Conservation (phyloP, 1,140 invertebrate species). For the Drosophila lacteicornis region DNA sequence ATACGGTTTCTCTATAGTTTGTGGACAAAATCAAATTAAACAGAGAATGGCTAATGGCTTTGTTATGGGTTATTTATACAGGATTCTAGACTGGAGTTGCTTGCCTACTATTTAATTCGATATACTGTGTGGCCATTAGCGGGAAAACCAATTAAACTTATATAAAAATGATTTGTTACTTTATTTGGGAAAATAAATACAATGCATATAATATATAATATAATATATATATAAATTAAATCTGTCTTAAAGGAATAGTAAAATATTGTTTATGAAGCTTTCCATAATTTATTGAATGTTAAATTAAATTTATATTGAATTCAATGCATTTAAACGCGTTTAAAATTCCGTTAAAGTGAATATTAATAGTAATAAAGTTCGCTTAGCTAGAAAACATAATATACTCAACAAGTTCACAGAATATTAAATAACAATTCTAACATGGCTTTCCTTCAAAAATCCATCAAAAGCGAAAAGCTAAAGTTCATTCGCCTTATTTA, state of each 20-base stretch:
- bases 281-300: not conserved
- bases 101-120: not conserved
- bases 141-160: not conserved
- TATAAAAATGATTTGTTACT: not conserved
- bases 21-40: constrained; percentile 16
- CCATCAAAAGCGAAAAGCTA: not conserved
- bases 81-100: not conserved
- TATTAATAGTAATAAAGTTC: not conserved
- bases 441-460: not conserved
- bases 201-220: not conserved
- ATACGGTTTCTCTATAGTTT: constrained; percentile 11
- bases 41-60: constrained; percentile 19
- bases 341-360: not conserved
- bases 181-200: not conserved
- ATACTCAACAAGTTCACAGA: not conserved
- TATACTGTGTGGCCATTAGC: too few species aligned
- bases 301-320: not conserved
- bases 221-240: too few species aligned
- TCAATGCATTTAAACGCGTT: not conserved
- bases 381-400: not conserved
- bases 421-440: not conserved
- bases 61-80: constrained; percentile 22
- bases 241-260: too few species aligned
- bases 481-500: constrained; percentile 3
- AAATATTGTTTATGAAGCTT: not conserved